Evolutionary conservation across 2,113 vertebrate species (phyloP).

Genomic region (Pelvicachromis taeniatus): DNA sequence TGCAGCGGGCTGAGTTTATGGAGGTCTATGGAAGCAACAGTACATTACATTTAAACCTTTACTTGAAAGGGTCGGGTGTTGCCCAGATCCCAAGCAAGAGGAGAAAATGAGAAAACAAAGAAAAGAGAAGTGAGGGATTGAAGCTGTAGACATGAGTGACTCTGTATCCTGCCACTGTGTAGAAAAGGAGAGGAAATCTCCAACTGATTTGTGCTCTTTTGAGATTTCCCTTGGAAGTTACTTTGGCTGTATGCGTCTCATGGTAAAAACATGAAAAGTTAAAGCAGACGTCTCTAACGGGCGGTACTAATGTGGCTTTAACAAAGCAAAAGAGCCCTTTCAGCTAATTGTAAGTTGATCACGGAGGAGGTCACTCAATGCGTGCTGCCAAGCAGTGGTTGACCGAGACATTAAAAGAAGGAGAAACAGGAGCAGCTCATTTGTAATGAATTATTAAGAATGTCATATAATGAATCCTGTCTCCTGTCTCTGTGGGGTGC

Average conservation of each 20-base stretch:
- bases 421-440: conserved; percentile 50
- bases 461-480: conserved; percentile 67
- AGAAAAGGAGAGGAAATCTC: conserved; percentile 50
- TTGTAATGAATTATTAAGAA: conserved; percentile 70
- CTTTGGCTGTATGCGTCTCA: conserved; percentile 21
- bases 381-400: not conserved
- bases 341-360: conserved; percentile 36
- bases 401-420: conserved; percentile 36
- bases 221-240: conserved; percentile 43
- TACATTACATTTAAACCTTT: conserved; percentile 30
- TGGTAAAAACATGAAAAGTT: conserved; percentile 6
- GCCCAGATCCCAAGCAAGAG: conserved; percentile 40
- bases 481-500: conserved; percentile 52
- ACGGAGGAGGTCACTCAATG: conserved; percentile 7
- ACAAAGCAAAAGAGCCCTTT: not conserved
- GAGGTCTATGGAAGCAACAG: not conserved
- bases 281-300: conserved; percentile 2
- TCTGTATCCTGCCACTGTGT: not conserved
- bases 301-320: not conserved
- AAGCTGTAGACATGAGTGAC: conserved; percentile 8
- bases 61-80: not conserved
- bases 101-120: not conserved
- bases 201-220: conserved; percentile 44
- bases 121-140: not conserved
- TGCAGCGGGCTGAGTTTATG: not conserved